Base-by-base conservation (phyloP, 2,888 invertebrate genomes). In the Tetranychus piercei region DNA sequence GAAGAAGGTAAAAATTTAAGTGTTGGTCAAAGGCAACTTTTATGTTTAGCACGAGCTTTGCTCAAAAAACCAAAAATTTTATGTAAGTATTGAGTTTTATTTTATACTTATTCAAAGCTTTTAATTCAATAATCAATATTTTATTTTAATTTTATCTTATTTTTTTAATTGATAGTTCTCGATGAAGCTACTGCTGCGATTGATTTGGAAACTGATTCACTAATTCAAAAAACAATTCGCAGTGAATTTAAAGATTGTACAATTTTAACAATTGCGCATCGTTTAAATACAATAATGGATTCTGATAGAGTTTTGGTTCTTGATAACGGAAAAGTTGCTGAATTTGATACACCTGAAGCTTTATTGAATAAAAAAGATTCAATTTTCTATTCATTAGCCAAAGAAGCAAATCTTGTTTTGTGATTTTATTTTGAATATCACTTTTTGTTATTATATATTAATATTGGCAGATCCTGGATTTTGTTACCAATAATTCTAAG, bases 211-310 rank as follows among this genome's bases (percentile, higher is more conserved):
- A 85, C 85, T 0, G 85, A 86, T 78, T 82, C 82, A 20, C 80
- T 85, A 18, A 85, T 85, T 76, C 86, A 90, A 87, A 79, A 80
- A 83, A 94, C 94, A 4, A 95, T 94, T 81, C 87, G 90, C 43
- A 86, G 88, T 44, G 91, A 94, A 82, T 94, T 94, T 82, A 87
- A 86, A 76, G 87, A 90, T 77, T 91, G 91, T 83, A 94, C 94
- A 6, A 89, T 83, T 8, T 79, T 83, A 11, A 74, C 73, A 8
- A 76, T 76, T 18, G 76, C 76, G 15, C 76, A 76, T 70, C 74
- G 76, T 18, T 67, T 76, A 1, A 44, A 76, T 45, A 76, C 76
- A 20, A 74, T 76, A 65, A 23, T 76, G 22, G 76, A 76, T 73
- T 69, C 76, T 82, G 81, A 64, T 81, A 87, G 90, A 81, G 90